Base-by-base conservation (phyloP, 2,888 invertebrate genomes). In the Noctuana brunneofusca region DNA sequence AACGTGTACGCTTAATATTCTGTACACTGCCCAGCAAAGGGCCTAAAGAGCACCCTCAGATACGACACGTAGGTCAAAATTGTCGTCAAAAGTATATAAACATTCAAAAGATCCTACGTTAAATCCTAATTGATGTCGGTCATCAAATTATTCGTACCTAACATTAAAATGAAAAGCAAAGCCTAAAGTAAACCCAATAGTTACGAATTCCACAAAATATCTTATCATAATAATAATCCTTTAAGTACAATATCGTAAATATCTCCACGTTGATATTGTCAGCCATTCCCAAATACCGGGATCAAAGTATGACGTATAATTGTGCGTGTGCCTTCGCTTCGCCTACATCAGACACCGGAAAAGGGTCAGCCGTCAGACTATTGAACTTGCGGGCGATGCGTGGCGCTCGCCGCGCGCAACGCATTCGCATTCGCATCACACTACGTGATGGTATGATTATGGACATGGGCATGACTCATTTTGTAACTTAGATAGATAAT, bases 351-450 rank as follows among this genome's bases (percentile, higher is more conserved):
- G 75, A 73, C 80, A 83, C 86, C 87, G 89, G 88, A 88, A 88
- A 84, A 84, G 81, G 87, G 85, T 73, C 79, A 81, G 83, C 80
- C 76, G 85, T 73, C 79, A 81, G 83, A 80, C 76, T 78, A 75
- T 81, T 83, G 83, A 83, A 83, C 83, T 83, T 85, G 75, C 71
- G 71, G 41, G 73, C 74, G 46, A 22, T 76, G 64, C 66, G 76
- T 73, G 62, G 62, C 60, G 60, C 60, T 54, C 71, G 71, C 71
- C 64, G 64, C 64, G 55, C 66, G 65, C 54, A 69, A 50, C 67
- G 74, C 80, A 79, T 73, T 46, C 59, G 30, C 53, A 53, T 60
- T 62, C 62, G 62, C 55, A 55, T 62, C 62, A 55, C 48, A 48
- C 46, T 20, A 35, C 54, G 43, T 60, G 46, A 46, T 53, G 41